phyloP scores from a whole-genome alignment of 2,113 vertebrate genomes.

The Coregonus clupeaformis region DNA sequence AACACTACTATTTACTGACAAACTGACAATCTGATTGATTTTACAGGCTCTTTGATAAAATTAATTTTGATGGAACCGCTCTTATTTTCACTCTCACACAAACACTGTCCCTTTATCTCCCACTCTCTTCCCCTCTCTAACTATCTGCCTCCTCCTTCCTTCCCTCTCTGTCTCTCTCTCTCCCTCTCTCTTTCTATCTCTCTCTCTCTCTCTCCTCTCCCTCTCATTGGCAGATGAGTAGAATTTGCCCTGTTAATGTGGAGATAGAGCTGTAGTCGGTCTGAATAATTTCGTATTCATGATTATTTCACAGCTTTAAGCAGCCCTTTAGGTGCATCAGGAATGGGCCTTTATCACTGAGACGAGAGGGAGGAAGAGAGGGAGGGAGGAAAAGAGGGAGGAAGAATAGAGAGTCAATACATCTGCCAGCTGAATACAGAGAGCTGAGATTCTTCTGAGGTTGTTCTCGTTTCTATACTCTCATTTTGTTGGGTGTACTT shows the following conservation, averaged over 20 bases:
- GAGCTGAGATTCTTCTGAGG: constrained; percentile 4
- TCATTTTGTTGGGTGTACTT: neutral
- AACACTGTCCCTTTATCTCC: neutral
- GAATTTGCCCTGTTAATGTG: constrained; percentile 2
- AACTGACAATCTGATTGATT: neutral
- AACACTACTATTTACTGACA: neutral
- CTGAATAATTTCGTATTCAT: constrained; percentile 29
- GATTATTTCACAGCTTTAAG: constrained; percentile 3
- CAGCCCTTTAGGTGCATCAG: constrained; percentile 7
- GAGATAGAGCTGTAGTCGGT: neutral
- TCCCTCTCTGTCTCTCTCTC: constrained; percentile 7
- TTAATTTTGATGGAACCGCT: neutral
- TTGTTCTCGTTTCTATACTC: neutral
- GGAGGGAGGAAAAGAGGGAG: constrained; percentile 6
- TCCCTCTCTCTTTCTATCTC: constrained; percentile 1
- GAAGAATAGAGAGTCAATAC: constrained; percentile 25
- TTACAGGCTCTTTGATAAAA: neutral
- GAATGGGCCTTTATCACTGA: neutral
- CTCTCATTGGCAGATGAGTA: neutral
- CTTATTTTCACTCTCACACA: neutral
- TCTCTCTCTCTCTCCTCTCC: neutral
- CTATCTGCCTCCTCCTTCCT: neutral
- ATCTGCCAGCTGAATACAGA: constrained; percentile 14
- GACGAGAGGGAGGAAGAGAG: neutral
- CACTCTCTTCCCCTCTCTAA: neutral